Conservation (phyloP, 2,797 vertebrate genomes). For the Rhinichthys osculus region DNA sequence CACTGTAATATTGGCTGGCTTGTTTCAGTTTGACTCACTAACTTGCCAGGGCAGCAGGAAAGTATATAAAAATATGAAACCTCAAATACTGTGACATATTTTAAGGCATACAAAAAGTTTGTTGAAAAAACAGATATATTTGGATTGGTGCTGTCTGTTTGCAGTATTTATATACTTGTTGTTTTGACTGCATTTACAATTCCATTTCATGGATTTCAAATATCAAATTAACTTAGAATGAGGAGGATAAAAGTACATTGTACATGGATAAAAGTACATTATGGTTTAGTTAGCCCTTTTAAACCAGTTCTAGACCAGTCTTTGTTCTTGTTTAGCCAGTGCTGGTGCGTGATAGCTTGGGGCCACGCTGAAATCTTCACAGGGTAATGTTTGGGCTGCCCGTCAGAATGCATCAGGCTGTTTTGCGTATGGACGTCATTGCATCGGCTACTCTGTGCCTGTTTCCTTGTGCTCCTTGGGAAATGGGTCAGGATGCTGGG, state of each 20-base stretch:
- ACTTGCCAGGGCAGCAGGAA: conserved; percentile 23
- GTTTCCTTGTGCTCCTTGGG: conserved; percentile 61
- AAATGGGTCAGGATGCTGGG: conserved; percentile 77
- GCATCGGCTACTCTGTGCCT: conserved; percentile 46
- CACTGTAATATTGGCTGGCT: conserved; percentile 31
- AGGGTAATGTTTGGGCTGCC: conserved; percentile 70
- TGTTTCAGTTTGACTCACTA: conserved; percentile 25
- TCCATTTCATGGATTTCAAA: background rate
- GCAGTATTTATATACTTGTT: background rate
- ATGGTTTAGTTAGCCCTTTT: background rate
- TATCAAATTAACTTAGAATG: background rate
- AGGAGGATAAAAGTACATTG: background rate
- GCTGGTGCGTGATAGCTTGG: background rate
- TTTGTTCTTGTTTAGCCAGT: conserved; percentile 11
- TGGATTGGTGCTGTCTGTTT: background rate
- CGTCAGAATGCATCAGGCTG: conserved; percentile 58
- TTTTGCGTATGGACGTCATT: conserved; percentile 53
- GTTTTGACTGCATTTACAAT: background rate
- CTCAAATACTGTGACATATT: background rate
- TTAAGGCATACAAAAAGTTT: background rate
- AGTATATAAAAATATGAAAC: conserved; percentile 16
- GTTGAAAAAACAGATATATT: background rate
- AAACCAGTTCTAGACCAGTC: background rate
- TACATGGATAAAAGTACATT: background rate
- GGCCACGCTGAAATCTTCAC: conserved; percentile 41